phyloP scores from a whole-genome alignment of 2,113 vertebrate genomes.

The Sminthopsis crassicaudata region DNA sequence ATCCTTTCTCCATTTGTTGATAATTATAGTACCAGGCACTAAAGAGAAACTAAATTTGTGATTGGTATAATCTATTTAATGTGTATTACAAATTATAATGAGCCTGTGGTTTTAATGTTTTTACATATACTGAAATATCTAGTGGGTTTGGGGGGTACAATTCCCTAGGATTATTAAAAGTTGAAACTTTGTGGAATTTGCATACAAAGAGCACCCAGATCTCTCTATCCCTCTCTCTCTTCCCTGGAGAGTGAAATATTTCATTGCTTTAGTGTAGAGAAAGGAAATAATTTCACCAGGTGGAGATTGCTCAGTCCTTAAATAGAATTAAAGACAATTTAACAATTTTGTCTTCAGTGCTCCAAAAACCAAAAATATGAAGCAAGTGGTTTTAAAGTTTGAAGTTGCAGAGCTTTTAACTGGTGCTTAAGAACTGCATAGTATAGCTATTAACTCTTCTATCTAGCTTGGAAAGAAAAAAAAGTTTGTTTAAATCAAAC shows the following conservation, averaged over 20 bases:
- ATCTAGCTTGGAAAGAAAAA: not conserved
- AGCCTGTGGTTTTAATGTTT: slow-evolving; percentile 2
- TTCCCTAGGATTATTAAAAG: not conserved
- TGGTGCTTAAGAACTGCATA: not conserved
- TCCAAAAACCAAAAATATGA: not conserved
- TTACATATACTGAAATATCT: not conserved
- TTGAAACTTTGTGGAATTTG: not conserved
- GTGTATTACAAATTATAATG: not conserved
- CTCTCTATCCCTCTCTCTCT: not conserved
- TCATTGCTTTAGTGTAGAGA: not conserved
- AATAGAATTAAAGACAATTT: not conserved
- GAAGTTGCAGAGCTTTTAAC: not conserved
- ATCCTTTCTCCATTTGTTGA: not conserved
- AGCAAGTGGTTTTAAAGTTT: not conserved
- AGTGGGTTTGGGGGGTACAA: not conserved
- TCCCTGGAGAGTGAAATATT: not conserved
- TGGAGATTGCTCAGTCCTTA: not conserved
- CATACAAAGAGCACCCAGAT: not conserved
- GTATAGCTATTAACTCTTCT: not conserved
- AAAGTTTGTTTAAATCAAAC: not conserved
- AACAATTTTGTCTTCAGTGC: not conserved
- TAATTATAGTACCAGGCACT: not conserved
- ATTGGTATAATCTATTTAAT: not conserved
- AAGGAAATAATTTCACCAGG: not conserved
- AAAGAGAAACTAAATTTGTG: not conserved